Conservation (phyloP, 2,888 invertebrate genomes). For the Synergus gifuensis region DNA sequence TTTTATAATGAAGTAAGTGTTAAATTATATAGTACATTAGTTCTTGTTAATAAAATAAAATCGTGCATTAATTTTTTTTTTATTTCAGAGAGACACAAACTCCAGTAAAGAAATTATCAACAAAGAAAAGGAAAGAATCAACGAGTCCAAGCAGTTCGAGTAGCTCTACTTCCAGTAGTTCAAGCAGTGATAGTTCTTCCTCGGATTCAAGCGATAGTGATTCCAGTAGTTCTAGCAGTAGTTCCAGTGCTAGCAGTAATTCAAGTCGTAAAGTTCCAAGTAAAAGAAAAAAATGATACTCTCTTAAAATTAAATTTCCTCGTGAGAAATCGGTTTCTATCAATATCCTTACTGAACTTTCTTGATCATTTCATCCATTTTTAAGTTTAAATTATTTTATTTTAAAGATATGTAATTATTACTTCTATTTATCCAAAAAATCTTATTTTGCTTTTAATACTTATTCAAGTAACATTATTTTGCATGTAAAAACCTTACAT, state of each 20-base stretch:
- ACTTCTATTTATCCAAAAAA: too few relatives aligned
- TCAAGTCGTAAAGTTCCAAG: slow-evolving; percentile 47
- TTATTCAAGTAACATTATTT: too few relatives aligned
- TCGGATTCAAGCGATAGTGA: slow-evolving; percentile 59
- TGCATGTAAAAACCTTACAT: neutral
- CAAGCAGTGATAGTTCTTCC: slow-evolving; percentile 51
- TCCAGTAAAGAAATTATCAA: slow-evolving; percentile 48
- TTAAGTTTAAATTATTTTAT: neutral
- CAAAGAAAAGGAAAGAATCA: slow-evolving; percentile 48
- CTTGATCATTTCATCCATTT: neutral
- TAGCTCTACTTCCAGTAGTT: slow-evolving; percentile 58
- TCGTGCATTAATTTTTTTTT: slow-evolving; percentile 34
- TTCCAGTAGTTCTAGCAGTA: slow-evolving; percentile 58
- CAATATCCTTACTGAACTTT: neutral
- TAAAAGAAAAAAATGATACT: slow-evolving; percentile 48
- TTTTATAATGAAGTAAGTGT: neutral
- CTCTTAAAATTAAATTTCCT: neutral
- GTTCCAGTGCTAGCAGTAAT: slow-evolving; percentile 59
- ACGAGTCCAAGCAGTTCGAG: slow-evolving; percentile 58
- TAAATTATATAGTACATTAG: neutral
- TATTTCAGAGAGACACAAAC: slow-evolving; percentile 54
- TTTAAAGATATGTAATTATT: neutral
- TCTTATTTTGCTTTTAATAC: too few relatives aligned
- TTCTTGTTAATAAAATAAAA: neutral
- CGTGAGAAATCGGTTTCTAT: neutral